Conservation (phyloP, 2,888 invertebrate genomes). For the Drosophila barbarae region DNA sequence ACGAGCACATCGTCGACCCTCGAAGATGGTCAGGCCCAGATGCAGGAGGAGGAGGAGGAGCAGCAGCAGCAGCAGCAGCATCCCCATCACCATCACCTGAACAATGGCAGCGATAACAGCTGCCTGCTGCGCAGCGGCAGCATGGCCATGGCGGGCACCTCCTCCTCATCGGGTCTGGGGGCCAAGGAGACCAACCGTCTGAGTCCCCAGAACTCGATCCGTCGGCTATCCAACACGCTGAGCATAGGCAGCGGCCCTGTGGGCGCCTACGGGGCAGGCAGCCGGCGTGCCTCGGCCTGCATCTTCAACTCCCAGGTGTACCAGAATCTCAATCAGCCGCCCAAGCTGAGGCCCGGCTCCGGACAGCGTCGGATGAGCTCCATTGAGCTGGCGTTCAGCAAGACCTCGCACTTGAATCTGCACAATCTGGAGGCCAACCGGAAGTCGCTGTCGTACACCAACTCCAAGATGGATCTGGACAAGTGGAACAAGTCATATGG, state of each 20-base stretch:
- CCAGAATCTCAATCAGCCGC: conserved; percentile 78
- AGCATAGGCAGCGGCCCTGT: conserved; percentile 68
- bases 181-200: conserved; percentile 84
- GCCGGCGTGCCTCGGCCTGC: conserved; percentile 78
- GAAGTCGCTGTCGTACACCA: conserved; percentile 77
- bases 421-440: conserved; percentile 79
- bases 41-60: conserved; percentile 81
- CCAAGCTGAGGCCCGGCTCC: conserved; percentile 72
- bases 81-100: conserved; percentile 84
- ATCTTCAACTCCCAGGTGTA: conserved; percentile 79
- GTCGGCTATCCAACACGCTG: conserved; percentile 73
- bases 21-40: conserved; percentile 80
- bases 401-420: conserved; percentile 78
- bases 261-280: conserved; percentile 31
- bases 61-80: conserved; percentile 83
- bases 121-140: conserved; percentile 76
- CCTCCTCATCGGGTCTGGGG: conserved; percentile 4
- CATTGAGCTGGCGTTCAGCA: conserved; percentile 79
- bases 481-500: conserved; percentile 79
- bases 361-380: conserved; percentile 79
- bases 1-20: conserved; percentile 18
- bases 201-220: conserved; percentile 87
- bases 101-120: conserved; percentile 87
- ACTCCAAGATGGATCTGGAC: conserved; percentile 78
- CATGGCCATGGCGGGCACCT: conserved; percentile 35